Evolutionary conservation across 2,888 invertebrate genomes (phyloP), one percentile per base, ranked within the genome.

Genomic region (Leucophora obtusa): DNA sequence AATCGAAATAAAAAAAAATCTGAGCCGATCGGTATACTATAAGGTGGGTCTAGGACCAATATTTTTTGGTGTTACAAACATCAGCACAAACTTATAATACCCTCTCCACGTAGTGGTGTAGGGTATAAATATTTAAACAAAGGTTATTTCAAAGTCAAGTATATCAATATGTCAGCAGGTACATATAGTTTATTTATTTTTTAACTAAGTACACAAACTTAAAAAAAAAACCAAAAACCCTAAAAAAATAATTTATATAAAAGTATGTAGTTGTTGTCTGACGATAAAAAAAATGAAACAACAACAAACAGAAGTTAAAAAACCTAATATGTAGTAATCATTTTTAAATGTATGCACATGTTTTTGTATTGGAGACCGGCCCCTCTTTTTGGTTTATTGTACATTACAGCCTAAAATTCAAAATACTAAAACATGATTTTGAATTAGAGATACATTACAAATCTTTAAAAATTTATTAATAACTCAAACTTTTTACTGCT

Each of bases 61-160:
- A n/a, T n/a, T n/a, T n/a, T n/a, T n/a, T n/a, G n/a, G n/a, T n/a
- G n/a, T n/a, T n/a, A n/a, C n/a, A n/a, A n/a, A n/a, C n/a, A n/a
- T n/a, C n/a, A n/a, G n/a, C n/a, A n/a, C n/a, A n/a, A n/a, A n/a
- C n/a, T n/a, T n/a, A n/a, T n/a, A n/a, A n/a, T n/a, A n/a, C n/a
- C n/a, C n/a, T n/a, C n/a, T n/a, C n/a, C n/a, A n/a, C n/a, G n/a
- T n/a, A n/a, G n/a, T n/a, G n/a, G n/a, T n/a, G n/a, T n/a, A n/a
- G n/a, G n/a, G n/a, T n/a, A 60, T 35, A 50, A 50, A n/a, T 9
- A n/a, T 50, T 28, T 7, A 15, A 38, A 6, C 18, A 59, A 10
- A 72, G 66, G 71, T 72, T 68, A 33, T 66, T 66, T 72, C 28
- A 78, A 71, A 50, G 71, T 71, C 66, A 78, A 68, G 10, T 43